Conservation (phyloP, 2,888 invertebrate genomes). For the Barypeithes pellucidus region DNA sequence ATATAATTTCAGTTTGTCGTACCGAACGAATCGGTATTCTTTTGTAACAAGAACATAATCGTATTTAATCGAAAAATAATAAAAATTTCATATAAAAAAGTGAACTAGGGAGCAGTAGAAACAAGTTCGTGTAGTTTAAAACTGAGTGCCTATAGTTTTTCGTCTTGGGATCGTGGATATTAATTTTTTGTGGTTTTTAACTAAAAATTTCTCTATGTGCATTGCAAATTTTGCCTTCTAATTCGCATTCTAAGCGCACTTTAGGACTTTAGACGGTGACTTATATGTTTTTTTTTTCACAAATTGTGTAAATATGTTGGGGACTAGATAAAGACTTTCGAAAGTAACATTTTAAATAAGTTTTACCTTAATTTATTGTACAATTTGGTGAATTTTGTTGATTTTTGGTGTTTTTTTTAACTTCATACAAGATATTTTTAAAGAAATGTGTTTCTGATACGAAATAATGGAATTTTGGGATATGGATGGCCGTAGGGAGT, state of each 20-base stretch:
- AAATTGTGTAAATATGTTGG: not conserved
- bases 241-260: too few relatives aligned
- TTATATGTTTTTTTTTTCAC: not conserved
- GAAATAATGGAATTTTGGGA: slow-evolving; percentile 69
- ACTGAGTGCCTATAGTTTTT: not conserved
- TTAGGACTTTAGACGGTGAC: too few relatives aligned
- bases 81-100: too few relatives aligned
- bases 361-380: not conserved
- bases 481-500: slow-evolving; percentile 68
- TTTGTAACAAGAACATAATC: slow-evolving; percentile 28
- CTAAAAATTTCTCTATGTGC: too few relatives aligned
- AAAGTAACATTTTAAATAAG: not conserved
- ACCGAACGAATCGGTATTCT: slow-evolving; percentile 24
- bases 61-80: not conserved
- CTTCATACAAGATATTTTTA: slow-evolving; percentile 8
- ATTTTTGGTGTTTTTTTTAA: not conserved
- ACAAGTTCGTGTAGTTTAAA: not conserved
- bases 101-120: too few relatives aligned
- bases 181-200: too few relatives aligned
- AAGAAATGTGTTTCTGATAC: slow-evolving; percentile 32
- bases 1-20: slow-evolving; percentile 49
- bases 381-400: not conserved
- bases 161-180: too few relatives aligned
- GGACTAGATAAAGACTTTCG: not conserved
- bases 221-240: too few relatives aligned